Evolutionary conservation across 2,888 invertebrate genomes (phyloP), one percentile per base, ranked within the genome.

Genomic region (Brenthis hecate): DNA sequence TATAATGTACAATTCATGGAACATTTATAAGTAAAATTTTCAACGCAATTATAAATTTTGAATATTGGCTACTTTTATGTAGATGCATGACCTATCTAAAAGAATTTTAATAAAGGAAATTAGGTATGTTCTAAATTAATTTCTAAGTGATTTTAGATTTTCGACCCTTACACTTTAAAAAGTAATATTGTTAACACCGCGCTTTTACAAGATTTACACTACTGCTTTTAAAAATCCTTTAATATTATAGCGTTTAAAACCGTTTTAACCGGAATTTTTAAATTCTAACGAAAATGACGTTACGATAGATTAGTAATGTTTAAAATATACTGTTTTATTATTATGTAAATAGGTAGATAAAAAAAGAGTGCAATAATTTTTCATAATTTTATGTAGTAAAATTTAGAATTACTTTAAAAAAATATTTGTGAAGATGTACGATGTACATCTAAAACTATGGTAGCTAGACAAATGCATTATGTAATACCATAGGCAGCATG

Each of bases 361-460:
- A 82, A 83, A 81, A 77, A 69, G 69, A 69, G 89, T 83, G 91
- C 91, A 91, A 91, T 91, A 91, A 90, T 88, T 89, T 89, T 89
- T 85, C 86, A 84, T 88, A 88, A 86, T 84, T 87, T 85, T 85
- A 85, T 82, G 80, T 85, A 84, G 87, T 70, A 67, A 70, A 66
- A 57, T 23, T 85, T 78, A 80, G 84, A 43, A 81, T 80, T 82
- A 81, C 54, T 85, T 86, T 83, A 77, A 84, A 81, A 43, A 74
- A 78, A 78, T 79, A 80, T 84, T 83, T 82, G 81, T 78, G 72
- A 84, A 77, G 53, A 89, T 88, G 89, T 91, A 90, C 87, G 77
- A 84, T 87, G 91, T 91, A 91, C 90, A 89, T 91, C 88, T 86
- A 85, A 87, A 87, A 87, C 83, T 84, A 84, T 78, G 80, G 85